A percentile compares a stretch with the other conserved stretches of the same genome.
phyloP scores from a whole-genome alignment of 2,888 invertebrate genomes.

The Amphipoea lucens region DNA sequence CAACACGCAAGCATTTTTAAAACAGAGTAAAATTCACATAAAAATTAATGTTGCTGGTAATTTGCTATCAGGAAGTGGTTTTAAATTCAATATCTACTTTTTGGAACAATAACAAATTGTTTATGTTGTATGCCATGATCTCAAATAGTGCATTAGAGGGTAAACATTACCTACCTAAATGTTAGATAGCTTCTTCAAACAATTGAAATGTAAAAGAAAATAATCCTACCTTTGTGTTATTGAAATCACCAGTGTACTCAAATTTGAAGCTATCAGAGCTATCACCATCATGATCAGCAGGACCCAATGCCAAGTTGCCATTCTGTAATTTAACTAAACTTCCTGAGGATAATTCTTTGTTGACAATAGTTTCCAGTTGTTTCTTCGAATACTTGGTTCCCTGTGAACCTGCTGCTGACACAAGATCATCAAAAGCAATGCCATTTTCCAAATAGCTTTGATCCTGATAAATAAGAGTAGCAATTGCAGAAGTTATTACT shows the following conservation, averaged over 20 bases:
- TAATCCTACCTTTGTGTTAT: slow-evolving; percentile 82
- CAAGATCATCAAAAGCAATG: slow-evolving; percentile 92
- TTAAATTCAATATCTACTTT: background rate
- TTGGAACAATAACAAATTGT: background rate
- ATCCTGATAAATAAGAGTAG: slow-evolving; percentile 93
- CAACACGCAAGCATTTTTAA: too few relatives aligned
- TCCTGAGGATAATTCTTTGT: slow-evolving; percentile 93
- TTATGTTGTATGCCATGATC: background rate
- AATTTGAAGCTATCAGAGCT: slow-evolving; percentile 88
- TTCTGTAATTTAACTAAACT: slow-evolving; percentile 92
- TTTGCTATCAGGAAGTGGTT: background rate
- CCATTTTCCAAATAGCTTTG: slow-evolving; percentile 93
- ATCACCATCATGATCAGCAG: slow-evolving; percentile 90
- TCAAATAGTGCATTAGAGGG: slow-evolving; percentile 2
- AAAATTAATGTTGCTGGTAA: background rate
- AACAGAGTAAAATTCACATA: background rate
- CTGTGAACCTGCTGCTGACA: slow-evolving; percentile 91
- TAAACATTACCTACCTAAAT: background rate
- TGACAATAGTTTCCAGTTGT: slow-evolving; percentile 91
- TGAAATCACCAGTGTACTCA: slow-evolving; percentile 84
- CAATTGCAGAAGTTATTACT: slow-evolving; percentile 92
- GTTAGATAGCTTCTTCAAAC: background rate
- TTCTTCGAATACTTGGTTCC: slow-evolving; percentile 92
- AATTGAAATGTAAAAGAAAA: background rate
- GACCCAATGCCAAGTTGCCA: slow-evolving; percentile 92